phyloP scores from a whole-genome alignment of 2,888 invertebrate species.

The Beris chalybata region DNA sequence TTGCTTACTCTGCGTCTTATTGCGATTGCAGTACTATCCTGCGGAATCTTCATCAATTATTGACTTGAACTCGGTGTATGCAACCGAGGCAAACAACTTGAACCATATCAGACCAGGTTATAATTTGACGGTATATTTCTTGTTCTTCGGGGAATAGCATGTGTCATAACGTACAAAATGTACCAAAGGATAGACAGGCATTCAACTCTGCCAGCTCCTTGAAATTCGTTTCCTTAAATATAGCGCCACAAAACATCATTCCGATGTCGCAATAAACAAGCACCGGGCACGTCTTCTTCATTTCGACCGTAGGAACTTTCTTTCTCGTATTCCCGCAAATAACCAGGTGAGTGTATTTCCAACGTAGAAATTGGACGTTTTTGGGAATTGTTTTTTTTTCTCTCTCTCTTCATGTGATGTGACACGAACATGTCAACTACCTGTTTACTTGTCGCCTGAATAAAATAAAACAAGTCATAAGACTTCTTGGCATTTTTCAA shows the following conservation, averaged over 20 bases:
- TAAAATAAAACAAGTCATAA: constrained; percentile 29
- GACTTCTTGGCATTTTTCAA: constrained; percentile 17
- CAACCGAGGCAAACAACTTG: constrained; percentile 12
- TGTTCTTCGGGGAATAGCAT: constrained; percentile 23
- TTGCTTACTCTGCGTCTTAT: too few relatives aligned
- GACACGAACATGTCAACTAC: constrained; percentile 35
- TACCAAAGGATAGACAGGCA: constrained; percentile 18
- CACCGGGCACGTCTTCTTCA: constrained; percentile 18
- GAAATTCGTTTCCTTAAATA: not conserved
- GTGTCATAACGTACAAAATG: constrained; percentile 25
- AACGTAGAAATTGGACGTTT: too few relatives aligned
- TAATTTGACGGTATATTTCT: constrained; percentile 29
- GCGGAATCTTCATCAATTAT: too few relatives aligned
- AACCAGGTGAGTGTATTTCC: too few relatives aligned
- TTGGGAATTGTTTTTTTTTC: constrained; percentile 2
- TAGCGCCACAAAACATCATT: constrained; percentile 16
- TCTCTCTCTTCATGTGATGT: constrained; percentile 28
- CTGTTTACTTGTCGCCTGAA: constrained; percentile 31
- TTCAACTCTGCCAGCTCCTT: not conserved
- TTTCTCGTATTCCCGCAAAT: too few relatives aligned
- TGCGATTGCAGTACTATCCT: too few relatives aligned
- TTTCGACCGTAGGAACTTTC: too few relatives aligned
- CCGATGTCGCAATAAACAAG: constrained; percentile 13
- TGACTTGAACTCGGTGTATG: not conserved
- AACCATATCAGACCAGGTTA: constrained; percentile 12